Conservation (phyloP, 2,113 vertebrate genomes). For the Microtus oregoni region DNA sequence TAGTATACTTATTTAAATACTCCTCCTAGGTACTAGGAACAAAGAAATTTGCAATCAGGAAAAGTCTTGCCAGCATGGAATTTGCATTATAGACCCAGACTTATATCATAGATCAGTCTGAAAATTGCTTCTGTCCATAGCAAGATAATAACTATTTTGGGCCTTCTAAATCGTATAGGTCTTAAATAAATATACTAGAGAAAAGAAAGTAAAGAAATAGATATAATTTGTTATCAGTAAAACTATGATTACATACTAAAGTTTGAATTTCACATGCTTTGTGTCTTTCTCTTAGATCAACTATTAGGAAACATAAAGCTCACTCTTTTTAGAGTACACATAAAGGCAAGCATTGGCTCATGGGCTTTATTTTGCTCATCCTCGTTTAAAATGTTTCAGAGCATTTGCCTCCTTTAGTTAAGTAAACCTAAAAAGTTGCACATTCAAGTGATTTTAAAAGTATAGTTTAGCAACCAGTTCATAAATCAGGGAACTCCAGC, state of each 20-base stretch:
- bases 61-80: background rate
- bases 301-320: background rate
- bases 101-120: background rate
- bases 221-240: background rate
- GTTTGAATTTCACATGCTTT: background rate
- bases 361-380: background rate
- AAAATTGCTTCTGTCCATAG: background rate
- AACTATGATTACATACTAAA: background rate
- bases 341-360: background rate
- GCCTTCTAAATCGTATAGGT: background rate
- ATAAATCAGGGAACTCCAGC: background rate
- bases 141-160: constrained; percentile 4
- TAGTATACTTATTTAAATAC: background rate
- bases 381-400: background rate
- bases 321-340: background rate
- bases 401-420: background rate
- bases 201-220: too few relatives aligned
- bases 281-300: background rate
- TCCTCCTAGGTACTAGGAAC: background rate
- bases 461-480: background rate
- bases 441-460: background rate
- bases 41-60: background rate
- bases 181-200: background rate
- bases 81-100: background rate
- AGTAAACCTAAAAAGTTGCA: background rate